phyloP scores from a whole-genome alignment of 2,797 vertebrate genomes.

The Salmo trutta region DNA sequence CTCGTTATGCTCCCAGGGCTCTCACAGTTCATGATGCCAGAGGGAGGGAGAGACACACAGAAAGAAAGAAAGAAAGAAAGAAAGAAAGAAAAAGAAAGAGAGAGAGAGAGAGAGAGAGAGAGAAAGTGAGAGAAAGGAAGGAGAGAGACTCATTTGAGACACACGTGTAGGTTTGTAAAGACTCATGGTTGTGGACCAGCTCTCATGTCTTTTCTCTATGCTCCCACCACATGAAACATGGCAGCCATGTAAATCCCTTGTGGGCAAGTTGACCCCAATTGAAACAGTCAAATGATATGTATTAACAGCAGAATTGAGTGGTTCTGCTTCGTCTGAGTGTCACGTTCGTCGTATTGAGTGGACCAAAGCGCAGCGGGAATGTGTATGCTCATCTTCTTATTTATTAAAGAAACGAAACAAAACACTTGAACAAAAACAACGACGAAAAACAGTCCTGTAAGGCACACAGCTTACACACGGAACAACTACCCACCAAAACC shows the following conservation, averaged over 20 bases:
- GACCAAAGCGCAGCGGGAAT: no score
- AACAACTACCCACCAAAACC: no score
- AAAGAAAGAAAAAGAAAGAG: not conserved
- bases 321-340: not conserved
- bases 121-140: not conserved
- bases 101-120: not conserved
- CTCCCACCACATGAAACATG: not conserved
- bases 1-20: constrained; percentile 57
- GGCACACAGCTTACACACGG: no score
- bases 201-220: not conserved
- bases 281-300: not conserved
- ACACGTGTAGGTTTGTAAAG: not conserved
- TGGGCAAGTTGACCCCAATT: not conserved
- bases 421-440: no score
- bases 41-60: constrained; percentile 47
- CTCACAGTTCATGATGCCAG: constrained; percentile 61
- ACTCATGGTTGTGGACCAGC: not conserved
- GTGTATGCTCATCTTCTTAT: no score
- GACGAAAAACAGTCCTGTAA: no score
- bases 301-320: no score
- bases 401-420: no score
- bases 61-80: no score
- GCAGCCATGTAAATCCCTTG: not conserved
- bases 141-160: constrained; percentile 19
- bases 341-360: no score